These are phyloP conservation scores for Tenrec ecaudatus DNA, from an alignment of 2,113 vertebrate genomes.

Conservation along the genomic window DNA sequence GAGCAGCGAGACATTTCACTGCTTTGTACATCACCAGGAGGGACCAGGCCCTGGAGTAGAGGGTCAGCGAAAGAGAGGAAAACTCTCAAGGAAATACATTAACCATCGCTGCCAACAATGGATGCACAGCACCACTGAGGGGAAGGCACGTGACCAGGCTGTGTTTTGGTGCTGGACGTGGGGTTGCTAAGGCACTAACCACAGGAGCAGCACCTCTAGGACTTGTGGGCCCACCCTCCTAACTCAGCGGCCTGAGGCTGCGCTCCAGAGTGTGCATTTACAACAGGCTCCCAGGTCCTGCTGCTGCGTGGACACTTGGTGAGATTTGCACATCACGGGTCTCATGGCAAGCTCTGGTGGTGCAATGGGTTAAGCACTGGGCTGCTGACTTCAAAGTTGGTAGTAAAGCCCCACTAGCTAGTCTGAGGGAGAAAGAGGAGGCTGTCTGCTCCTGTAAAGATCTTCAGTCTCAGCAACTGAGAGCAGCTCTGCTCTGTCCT, in stretches of 20 bases:
- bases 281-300: not conserved
- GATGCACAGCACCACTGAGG: not conserved
- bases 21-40: not conserved
- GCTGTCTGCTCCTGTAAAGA: too few relatives aligned
- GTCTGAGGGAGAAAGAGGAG: too few relatives aligned
- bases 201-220: not conserved
- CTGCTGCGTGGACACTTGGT: not conserved
- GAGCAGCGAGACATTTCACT: not conserved
- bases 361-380: too few relatives aligned
- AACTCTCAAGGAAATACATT: not conserved
- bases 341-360: not conserved
- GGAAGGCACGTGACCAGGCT: not conserved
- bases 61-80: not conserved
- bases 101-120: not conserved
- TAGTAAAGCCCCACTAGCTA: too few relatives aligned
- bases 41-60: not conserved
- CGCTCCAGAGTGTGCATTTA: not conserved
- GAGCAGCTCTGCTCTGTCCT: too few relatives aligned
- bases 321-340: not conserved
- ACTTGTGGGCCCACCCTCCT: not conserved
- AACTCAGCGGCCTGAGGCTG: not conserved
- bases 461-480: too few relatives aligned
- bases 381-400: too few relatives aligned
- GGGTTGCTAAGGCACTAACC: not conserved
- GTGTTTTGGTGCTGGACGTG: not conserved